Evolutionary conservation across 2,113 vertebrate genomes (phyloP), one percentile per base, ranked within the genome.

Genomic region (Pterocles burchelli): DNA sequence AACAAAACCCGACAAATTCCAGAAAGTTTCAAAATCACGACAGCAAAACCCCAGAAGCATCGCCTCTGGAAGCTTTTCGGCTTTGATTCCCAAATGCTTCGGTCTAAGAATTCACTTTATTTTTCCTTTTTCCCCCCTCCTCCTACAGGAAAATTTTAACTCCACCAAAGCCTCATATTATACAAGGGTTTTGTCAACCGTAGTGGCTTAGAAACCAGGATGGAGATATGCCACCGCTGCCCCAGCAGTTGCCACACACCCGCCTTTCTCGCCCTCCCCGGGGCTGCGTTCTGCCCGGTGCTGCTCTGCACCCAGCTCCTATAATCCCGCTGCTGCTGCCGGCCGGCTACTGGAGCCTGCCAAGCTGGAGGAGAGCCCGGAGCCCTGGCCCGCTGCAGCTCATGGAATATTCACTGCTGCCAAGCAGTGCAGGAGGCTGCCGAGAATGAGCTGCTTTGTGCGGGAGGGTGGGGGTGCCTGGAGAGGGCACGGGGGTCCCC

Each of bases 1-100:
- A 96, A 95, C 93, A 96, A 96, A 96, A 95, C 88, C 93, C 88
- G 12, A 88, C 93, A 95, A 93, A 95, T 96, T 95, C 96, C 96
- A 95, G 94, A 95, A 93, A 95, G 94, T 96, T 96, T 96, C 96
- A 95, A 96, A 95, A 96, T 95, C 91, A 10, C 2, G 3, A 75
- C 22, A 1, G 93, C 96, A 88, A 95, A 95, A 88, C 88, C 94
- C 94, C 94, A 95, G 82, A 85, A 85, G 52, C 90, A 85, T 95
- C 10, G 82, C 91, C 92, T 68, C 62, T 91, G 74, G 77, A 81
- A 78, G 82, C 28, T 78, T 89, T 63, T 93, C 5, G 1, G 6
- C 82, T 85, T 85, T 2, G 62, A 72, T 82, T 92, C 94, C 88
- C 62, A 51, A 90, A 82, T 2, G 22, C 78, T 93, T 89, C 0